These are phyloP conservation scores for Macropus fuliginosus DNA, from an alignment of 2,797 vertebrate species.

Conservation along the genomic window DNA sequence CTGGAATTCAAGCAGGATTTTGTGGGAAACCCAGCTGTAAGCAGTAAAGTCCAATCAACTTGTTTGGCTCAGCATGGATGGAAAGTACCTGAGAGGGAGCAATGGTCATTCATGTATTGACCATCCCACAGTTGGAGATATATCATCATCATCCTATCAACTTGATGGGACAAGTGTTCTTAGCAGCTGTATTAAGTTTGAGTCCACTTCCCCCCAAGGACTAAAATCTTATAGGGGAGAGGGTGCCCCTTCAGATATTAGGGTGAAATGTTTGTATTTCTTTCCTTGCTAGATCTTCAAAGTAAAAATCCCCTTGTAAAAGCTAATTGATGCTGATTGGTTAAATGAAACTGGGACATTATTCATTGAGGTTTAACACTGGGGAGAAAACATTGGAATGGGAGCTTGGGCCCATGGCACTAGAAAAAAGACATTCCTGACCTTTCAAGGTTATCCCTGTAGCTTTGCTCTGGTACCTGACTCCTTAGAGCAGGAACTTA, in stretches of 20 bases:
- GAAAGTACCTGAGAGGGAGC: not conserved
- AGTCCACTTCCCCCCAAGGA: not conserved
- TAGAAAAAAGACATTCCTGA: not conserved
- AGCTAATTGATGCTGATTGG: too few relatives aligned
- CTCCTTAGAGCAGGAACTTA: not conserved
- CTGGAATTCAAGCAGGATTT: not conserved
- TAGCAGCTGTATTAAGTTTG: not conserved
- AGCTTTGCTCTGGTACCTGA: not conserved
- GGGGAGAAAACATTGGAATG: not conserved
- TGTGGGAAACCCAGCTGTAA: not conserved
- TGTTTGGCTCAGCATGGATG: not conserved
- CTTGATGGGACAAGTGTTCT: not conserved
- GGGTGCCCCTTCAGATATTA: not conserved
- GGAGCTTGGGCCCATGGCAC: not conserved
- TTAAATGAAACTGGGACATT: too few relatives aligned
- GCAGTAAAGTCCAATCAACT: not conserved
- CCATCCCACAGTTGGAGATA: not conserved
- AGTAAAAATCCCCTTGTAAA: too few relatives aligned
- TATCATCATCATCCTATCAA: not conserved
- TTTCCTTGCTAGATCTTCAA: not conserved
- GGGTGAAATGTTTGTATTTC: not conserved
- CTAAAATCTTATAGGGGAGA: not conserved
- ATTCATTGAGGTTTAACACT: not conserved
- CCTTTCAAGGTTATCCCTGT: not conserved
- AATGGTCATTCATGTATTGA: not conserved